Conservation (phyloP, 2,113 vertebrate genomes). For the Tachuris rubrigastra region DNA sequence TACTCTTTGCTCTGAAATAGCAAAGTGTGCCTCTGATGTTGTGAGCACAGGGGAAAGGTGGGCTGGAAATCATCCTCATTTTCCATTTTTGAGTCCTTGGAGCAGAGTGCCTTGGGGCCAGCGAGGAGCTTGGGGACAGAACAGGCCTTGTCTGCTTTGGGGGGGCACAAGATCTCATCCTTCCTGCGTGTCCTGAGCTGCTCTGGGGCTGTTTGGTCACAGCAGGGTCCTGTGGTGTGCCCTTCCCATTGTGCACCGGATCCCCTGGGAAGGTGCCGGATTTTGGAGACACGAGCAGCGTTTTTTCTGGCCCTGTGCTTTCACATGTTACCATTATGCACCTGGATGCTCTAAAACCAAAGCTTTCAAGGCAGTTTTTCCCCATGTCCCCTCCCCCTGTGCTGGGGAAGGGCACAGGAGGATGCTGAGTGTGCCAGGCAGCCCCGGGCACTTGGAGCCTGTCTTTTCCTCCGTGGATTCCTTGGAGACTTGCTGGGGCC, state of each 20-base stretch:
- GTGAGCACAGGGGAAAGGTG: not conserved
- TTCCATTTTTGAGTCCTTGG: not conserved
- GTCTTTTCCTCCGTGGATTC: not conserved
- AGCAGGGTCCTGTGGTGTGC: not conserved
- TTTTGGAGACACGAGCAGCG: not conserved
- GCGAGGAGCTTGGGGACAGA: not conserved
- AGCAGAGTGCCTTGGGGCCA: not conserved
- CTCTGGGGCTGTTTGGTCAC: not conserved
- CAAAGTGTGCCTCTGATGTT: accelerated
- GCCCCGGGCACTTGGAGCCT: not conserved
- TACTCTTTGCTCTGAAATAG: not conserved
- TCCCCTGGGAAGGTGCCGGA: not conserved
- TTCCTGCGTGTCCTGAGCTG: not conserved
- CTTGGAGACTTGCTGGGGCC: not conserved
- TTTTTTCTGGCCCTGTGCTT: not conserved
- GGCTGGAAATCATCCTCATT: not conserved
- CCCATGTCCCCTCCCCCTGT: not conserved
- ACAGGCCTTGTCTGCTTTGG: not conserved
- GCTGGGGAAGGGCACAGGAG: not conserved
- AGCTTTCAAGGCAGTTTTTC: not conserved
- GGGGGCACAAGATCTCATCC: accelerated
- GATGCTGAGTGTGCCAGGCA: not conserved
- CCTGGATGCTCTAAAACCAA: not conserved
- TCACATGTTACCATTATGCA: accelerated
- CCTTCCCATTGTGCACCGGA: not conserved